Base-by-base conservation (phyloP, 2,888 invertebrate species). In the Synanthedon andrenaeformis region DNA sequence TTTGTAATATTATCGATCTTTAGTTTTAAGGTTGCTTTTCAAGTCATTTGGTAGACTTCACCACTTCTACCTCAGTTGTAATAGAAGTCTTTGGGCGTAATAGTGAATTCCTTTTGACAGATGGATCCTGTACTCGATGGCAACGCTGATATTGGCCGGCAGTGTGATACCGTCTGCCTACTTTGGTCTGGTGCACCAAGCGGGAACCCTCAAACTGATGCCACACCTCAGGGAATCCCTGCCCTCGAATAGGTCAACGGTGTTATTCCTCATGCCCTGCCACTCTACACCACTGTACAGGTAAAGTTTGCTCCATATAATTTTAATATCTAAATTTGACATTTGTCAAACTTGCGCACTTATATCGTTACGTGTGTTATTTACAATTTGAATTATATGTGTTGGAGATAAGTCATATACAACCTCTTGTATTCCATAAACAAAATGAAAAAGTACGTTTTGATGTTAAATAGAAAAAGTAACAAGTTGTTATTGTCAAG, bases 251-350 rank as follows among this genome's bases (percentile, higher is more conserved):
- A 88, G 72, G 1, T 76, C 91, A 4, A 88, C 89, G 49, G 79
- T 95, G 45, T 78, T 96, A 45, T 96, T 96, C 81, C 86, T 97
- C 23, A 97, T 95, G 92, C 97, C 97, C 0, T 98, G 98, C 70
- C 97, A 98, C 79, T 94, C 96, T 4, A 96, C 96, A 1, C 98
- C 98, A 0, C 89, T 93, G 11, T 95, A 95, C 75, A 93, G 93
- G 95, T 94, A 76, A 63, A 57, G 57, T 41, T 11, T 19, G 1
- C 28, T 4, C 2, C 5, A 3, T 1, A 6, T 35, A 35, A 35
- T 8, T 35, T 35, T 35, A 35, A 35, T 35, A 35, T 35, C 35
- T 35, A 35, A 41, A 11, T 41, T 41, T 42, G 17, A 17, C 17
- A 17, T 17, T 17, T 17, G 2, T 17, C 17, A 17, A 17, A 17